These are phyloP conservation scores for Salvelinus fontinalis DNA, from an alignment of 2,113 vertebrate genomes.

Conservation along the genomic window DNA sequence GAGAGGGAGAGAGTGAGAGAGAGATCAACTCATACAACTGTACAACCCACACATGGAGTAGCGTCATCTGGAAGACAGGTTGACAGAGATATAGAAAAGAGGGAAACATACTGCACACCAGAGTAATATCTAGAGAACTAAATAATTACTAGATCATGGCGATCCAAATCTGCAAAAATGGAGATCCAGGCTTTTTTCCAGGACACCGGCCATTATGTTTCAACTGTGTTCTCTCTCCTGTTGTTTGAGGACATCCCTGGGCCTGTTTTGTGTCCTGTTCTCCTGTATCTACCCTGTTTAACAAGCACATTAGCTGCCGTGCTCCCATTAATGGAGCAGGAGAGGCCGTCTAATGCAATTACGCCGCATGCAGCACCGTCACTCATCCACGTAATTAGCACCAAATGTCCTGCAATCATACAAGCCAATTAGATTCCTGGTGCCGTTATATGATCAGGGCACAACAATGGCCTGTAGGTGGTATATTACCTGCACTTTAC, in stretches of 20 bases:
- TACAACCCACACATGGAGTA: too few species aligned
- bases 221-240: neutral
- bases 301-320: slow-evolving; percentile 43
- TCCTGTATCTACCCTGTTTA: slow-evolving; percentile 32
- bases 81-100: too few species aligned
- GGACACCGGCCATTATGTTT: neutral
- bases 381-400: slow-evolving; percentile 59
- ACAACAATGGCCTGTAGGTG: slow-evolving; percentile 24
- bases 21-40: too few species aligned
- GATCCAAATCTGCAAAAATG: too few species aligned
- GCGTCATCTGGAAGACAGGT: too few species aligned
- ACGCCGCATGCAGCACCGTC: slow-evolving; percentile 42
- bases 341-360: slow-evolving; percentile 47
- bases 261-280: slow-evolving; percentile 6
- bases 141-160: too few species aligned
- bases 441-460: slow-evolving; percentile 40
- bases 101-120: too few species aligned
- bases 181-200: too few species aligned
- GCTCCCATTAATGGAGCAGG: slow-evolving; percentile 42
- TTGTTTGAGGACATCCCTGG: slow-evolving; percentile 1
- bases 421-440: slow-evolving; percentile 49
- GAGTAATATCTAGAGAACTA: too few species aligned
- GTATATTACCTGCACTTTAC: too few species aligned
- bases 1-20: too few species aligned
- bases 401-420: slow-evolving; percentile 48